Base-by-base conservation (phyloP, 1,140 invertebrate genomes). In the Diorhabda elongata region DNA sequence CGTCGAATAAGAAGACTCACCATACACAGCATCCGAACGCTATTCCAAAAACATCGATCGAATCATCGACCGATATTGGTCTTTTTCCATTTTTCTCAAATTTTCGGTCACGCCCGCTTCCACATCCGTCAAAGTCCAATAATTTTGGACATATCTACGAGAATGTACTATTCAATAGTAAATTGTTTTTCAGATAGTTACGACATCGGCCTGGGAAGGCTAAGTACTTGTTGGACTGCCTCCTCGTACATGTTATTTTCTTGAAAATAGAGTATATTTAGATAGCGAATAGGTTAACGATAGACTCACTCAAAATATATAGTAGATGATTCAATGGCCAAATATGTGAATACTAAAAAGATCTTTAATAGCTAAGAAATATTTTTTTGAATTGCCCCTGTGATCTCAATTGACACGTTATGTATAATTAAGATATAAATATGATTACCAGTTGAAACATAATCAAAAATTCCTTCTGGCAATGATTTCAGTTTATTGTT, bases 131-230 rank as follows among this genome's bases (percentile, higher is more conserved):
- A 26, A 26, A 26, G 26, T 26, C 26, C 26, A 26, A 26, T 26
- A 26, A 26, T 26, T 26, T 26, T 26, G 26, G 26, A 26, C 26
- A 26, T 26, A 26, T 64, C 47, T 67, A 65, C 56, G 43, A 58
- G 70, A 76, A 67, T 71, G 26, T 72, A 57, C 44, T 66, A 72
- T 8, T 66, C 62, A 58, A 67, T 70, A 67, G 69, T 66, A 61
- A 62, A 67, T 70, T 70, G 62, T 58, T 66, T 41, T 66, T 67
- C 42, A 64, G 64, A 70, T 67, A 70, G 56, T 67, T 59, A 58
- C 69, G 64, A 45, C 64, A 70, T 70, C 58, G 0, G 60, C 44
- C 64, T 58, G 64, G 66, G 64, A 70, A 58, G 26, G 47, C 69
- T 66, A 70, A 67, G 69, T 70, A 70, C 64, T 70, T 70, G 61